Evolutionary conservation across 2,113 vertebrate species (phyloP), one percentile per base, ranked within the genome.

Genomic region (Trichomycterus rosablanca): DNA sequence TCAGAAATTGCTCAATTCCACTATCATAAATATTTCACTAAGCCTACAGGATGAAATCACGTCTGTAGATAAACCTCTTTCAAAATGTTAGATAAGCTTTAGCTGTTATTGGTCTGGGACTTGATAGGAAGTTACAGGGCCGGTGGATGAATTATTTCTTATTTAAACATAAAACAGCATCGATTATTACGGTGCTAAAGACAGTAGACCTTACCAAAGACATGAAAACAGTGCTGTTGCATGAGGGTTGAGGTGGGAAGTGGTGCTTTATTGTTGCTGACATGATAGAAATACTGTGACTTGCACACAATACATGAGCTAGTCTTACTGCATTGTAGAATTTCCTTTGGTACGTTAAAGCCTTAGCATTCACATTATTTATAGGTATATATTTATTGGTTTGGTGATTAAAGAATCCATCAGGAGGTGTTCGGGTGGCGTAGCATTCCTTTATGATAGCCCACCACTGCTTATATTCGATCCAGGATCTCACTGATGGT

Each of bases 1-100:
- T 66, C 42, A 50, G 56, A 44, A 61, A 61, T 71, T 35, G 51
- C 55, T 59, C 50, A 66, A 71, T 44, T 39, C 51, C 44, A 4
- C 50, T 10, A 8, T 66, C 20, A 9, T 71, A 71, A 66, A 71
- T 66, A 59, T 66, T 66, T 71, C 56, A 66, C 28, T 50, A 22
- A 66, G 57, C 30, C 50, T 50, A 59, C 39, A 66, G 34, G 45
- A 30, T 15, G 59, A 18, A 45, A 53, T 39, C 20, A 34, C 22
- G 35, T 61, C 43, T 39, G 22, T 6, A 28, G 15, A 40, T 37
- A 49, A 57, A 40, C 51, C 44, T n/a, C 16, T 26, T 56, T 40
- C 4, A 11, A 5, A 56, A 26, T n/a, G 48, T n/a, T 24, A 57
- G 18, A 39, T 37, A 30, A 26, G 11, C 34, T 6, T 24, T 43